These are phyloP conservation scores for Hyles vespertilio DNA, from an alignment of 1,140 invertebrate species.

Conservation along the genomic window DNA sequence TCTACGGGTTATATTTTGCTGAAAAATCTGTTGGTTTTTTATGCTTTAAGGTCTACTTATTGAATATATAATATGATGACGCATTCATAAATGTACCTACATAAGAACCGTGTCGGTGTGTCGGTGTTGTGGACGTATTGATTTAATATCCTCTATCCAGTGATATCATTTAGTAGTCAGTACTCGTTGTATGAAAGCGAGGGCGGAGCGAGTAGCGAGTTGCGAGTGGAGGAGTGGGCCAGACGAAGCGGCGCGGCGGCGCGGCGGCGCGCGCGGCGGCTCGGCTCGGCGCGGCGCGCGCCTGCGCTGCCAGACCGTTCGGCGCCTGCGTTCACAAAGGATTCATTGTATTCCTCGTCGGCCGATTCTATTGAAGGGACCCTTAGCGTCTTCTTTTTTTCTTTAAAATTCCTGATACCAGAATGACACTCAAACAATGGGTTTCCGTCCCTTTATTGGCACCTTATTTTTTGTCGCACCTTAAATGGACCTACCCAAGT, in stretches of 20 bases:
- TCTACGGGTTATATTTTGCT: too few species aligned
- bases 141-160: too few species aligned
- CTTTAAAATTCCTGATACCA: conserved; percentile 59
- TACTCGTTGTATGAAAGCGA: conserved; percentile 7
- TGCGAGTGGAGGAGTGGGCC: conserved; percentile 14
- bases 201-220: neutral
- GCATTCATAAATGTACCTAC: neutral
- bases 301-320: conserved; percentile 61
- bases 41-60: neutral
- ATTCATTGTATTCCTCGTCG: conserved; percentile 62
- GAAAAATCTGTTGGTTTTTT: too few species aligned
- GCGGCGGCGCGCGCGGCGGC: conserved; percentile 22
- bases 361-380: conserved; percentile 53
- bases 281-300: conserved; percentile 34
- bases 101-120: neutral
- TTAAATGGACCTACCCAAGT: conserved; percentile 63
- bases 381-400: conserved; percentile 48
- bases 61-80: neutral
- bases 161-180: too few species aligned
- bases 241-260: conserved; percentile 47
- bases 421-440: conserved; percentile 70
- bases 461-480: conserved; percentile 68
- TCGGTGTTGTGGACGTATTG: neutral
- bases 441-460: conserved; percentile 75
- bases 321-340: conserved; percentile 70